phyloP scores from a whole-genome alignment of 64 coral and sea anemone species.

The Porites australiensis region DNA sequence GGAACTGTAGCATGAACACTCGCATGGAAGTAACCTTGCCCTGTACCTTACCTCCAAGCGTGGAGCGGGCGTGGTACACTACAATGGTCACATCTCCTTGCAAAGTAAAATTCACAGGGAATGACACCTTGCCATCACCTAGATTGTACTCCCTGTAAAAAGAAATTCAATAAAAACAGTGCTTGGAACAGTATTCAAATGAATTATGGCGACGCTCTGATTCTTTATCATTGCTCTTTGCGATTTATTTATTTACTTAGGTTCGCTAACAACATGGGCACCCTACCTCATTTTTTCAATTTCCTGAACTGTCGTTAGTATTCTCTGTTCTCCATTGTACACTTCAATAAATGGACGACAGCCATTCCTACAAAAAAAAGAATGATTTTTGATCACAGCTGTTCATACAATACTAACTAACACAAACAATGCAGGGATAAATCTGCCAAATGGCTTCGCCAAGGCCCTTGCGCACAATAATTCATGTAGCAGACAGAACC shows the following conservation, averaged over 20 bases:
- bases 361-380: conserved; percentile 70
- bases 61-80: conserved; percentile 93
- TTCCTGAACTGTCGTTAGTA: conserved; percentile 90
- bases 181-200: too few species aligned
- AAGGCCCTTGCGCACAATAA: too few species aligned
- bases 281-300: conserved; percentile 97
- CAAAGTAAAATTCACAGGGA: conserved; percentile 87
- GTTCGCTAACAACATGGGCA: too few species aligned
- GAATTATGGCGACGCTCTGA: too few species aligned
- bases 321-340: conserved; percentile 89
- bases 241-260: too few species aligned
- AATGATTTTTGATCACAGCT: background rate
- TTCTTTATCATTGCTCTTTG: too few species aligned
- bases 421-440: too few species aligned
- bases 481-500: too few species aligned
- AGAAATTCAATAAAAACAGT: background rate
- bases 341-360: conserved; percentile 98
- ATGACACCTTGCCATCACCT: conserved; percentile 88
- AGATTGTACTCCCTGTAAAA: conserved; percentile 81
- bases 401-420: background rate
- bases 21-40: conserved; percentile 95
- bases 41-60: conserved; percentile 95
- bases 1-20: conserved; percentile 94
- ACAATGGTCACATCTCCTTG: conserved; percentile 94
- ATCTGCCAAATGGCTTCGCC: too few species aligned